phyloP scores from a whole-genome alignment of 2,113 vertebrate genomes.

The Siniperca chuatsi region DNA sequence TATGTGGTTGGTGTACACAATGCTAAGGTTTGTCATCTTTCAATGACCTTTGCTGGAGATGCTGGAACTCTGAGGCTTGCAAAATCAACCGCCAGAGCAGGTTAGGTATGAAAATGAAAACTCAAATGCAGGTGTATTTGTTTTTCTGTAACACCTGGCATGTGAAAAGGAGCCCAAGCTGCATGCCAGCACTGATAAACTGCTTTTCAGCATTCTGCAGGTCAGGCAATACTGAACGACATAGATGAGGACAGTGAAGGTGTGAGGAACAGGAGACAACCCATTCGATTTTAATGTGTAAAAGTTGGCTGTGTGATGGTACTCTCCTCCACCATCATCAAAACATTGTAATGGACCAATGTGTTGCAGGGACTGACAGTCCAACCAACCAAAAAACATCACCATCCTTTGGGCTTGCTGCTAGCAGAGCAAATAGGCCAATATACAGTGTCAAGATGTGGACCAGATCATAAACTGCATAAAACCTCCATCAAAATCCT shows the following conservation, averaged over 20 bases:
- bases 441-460: background rate
- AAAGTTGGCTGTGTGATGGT: background rate
- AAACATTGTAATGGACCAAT: background rate
- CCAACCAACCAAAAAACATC: background rate
- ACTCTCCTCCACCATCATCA: background rate
- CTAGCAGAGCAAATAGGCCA: background rate
- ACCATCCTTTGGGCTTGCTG: background rate
- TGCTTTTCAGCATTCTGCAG: conserved; percentile 17
- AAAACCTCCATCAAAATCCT: background rate
- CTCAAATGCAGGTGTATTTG: conserved; percentile 66
- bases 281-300: background rate
- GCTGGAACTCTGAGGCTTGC: conserved; percentile 27
- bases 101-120: conserved; percentile 47
- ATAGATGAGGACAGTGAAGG: background rate
- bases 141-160: conserved; percentile 47
- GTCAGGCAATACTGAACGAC: conserved; percentile 1
- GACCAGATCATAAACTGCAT: background rate
- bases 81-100: background rate
- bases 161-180: conserved; percentile 17
- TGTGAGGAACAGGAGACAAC: background rate
- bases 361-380: background rate
- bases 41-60: conserved; percentile 37
- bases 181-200: conserved; percentile 52
- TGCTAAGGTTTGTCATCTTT: conserved; percentile 35
- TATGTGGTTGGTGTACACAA: conserved; percentile 44